phyloP scores from a whole-genome alignment of 2,113 vertebrate species.

The Todiramphus saurophagus region DNA sequence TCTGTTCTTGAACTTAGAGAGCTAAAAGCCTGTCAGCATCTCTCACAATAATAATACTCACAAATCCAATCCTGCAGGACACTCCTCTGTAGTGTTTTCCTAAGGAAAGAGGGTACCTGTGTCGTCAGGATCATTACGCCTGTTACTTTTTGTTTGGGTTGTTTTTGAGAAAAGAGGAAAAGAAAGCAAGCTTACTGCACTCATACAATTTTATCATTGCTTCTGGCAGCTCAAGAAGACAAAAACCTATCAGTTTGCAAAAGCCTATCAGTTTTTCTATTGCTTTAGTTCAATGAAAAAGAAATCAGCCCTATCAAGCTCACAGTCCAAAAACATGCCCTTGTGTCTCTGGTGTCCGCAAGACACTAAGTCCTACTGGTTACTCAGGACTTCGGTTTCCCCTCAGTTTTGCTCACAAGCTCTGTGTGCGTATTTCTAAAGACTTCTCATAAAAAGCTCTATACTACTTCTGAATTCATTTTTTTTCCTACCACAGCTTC shows the following conservation, averaged over 20 bases:
- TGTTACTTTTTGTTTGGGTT: background rate
- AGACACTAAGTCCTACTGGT: background rate
- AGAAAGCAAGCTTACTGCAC: conserved; percentile 27
- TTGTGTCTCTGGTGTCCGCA: background rate
- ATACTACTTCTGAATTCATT: background rate
- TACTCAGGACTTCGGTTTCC: background rate
- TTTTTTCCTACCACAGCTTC: background rate
- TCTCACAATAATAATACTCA: background rate
- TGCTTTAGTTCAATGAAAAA: background rate
- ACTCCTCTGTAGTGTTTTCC: background rate
- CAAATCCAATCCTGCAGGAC: background rate
- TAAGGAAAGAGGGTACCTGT: background rate
- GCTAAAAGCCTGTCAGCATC: background rate
- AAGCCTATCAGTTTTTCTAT: background rate
- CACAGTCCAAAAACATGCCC: background rate
- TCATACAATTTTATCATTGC: background rate
- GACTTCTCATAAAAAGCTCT: background rate
- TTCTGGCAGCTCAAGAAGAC: conserved; percentile 29
- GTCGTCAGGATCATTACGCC: background rate
- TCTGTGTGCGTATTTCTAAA: background rate
- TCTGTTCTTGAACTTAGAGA: background rate
- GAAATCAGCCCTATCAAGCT: background rate
- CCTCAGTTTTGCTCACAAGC: background rate
- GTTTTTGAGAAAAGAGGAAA: background rate
- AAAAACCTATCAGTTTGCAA: background rate